phyloP scores from a whole-genome alignment of 2,888 invertebrate genomes.

The Drepana falcataria region DNA sequence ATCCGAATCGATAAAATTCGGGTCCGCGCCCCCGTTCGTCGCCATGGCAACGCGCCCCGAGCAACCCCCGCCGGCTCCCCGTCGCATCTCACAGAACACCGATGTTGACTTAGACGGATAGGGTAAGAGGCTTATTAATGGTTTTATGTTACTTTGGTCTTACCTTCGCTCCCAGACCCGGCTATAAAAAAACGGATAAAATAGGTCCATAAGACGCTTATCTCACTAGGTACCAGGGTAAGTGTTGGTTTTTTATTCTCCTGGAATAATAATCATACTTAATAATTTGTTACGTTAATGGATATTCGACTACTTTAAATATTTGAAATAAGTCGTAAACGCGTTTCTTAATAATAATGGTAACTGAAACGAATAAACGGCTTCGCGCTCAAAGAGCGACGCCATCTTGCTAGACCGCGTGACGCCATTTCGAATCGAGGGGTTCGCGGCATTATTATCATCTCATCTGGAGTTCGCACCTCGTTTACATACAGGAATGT shows the following conservation, averaged over 20 bases:
- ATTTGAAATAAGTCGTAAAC: no score
- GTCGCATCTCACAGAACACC: constrained; percentile 65
- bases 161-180: constrained; percentile 38
- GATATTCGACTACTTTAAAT: no score
- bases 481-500: constrained; percentile 13
- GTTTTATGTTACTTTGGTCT: constrained; percentile 69
- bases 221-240: constrained; percentile 1
- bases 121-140: constrained; percentile 79
- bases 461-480: constrained; percentile 27
- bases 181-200: constrained; percentile 18
- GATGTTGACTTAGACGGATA: constrained; percentile 78
- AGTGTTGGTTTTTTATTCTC: no score
- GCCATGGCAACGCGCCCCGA: constrained; percentile 60
- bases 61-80: constrained; percentile 37
- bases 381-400: constrained; percentile 22
- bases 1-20: constrained; percentile 78
- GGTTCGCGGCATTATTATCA: constrained; percentile 41
- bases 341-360: no score
- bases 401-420: constrained; percentile 76
- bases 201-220: constrained; percentile 10
- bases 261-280: no score
- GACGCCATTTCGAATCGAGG: constrained; percentile 70
- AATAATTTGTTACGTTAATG: no score
- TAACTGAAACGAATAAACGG: neutral
- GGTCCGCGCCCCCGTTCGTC: constrained; percentile 73